A percentile compares a stretch with the other conserved stretches of the same genome.
Conservation (phyloP, 2,113 vertebrate species). For the Perca fluviatilis region DNA sequence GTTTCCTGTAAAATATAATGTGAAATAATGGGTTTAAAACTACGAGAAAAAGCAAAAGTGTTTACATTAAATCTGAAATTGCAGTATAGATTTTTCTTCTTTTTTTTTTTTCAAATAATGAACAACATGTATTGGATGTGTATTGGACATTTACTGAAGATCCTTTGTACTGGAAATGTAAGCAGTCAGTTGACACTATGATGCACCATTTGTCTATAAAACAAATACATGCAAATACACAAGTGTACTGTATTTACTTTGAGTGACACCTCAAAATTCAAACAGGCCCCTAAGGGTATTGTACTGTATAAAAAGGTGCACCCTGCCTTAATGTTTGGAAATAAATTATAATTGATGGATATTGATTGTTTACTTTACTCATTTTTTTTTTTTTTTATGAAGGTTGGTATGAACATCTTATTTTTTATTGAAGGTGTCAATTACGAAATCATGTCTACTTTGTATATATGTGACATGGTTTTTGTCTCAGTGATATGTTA, state of each 20-base stretch:
- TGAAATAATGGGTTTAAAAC: no score
- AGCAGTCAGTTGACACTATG: not conserved
- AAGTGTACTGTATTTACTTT: not conserved
- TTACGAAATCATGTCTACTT: not conserved
- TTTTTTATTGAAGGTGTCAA: not conserved
- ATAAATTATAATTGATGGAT: not conserved
- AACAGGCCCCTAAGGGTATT: not conserved
- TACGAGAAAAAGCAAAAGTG: no score
- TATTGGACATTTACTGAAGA: no score
- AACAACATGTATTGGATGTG: no score
- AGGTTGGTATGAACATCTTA: not conserved
- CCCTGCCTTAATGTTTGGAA: not conserved
- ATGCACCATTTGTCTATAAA: not conserved
- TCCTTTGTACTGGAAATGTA: not conserved
- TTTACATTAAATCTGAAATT: no score
- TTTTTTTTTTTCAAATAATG: no score
- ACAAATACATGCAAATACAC: not conserved
- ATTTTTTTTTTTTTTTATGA: not conserved
- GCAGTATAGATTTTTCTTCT: no score
- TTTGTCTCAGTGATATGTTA: not conserved
- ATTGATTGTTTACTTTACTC: not conserved
- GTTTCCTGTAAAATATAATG: conserved; percentile 87
- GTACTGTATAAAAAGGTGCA: not conserved
- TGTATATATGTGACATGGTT: not conserved
- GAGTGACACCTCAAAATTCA: not conserved